A percentile compares a stretch with the other conserved stretches of the same genome.
Evolutionary conservation across 2,113 vertebrate genomes (phyloP).

Genomic region (Pseudorhombus dupliciocellatus): DNA sequence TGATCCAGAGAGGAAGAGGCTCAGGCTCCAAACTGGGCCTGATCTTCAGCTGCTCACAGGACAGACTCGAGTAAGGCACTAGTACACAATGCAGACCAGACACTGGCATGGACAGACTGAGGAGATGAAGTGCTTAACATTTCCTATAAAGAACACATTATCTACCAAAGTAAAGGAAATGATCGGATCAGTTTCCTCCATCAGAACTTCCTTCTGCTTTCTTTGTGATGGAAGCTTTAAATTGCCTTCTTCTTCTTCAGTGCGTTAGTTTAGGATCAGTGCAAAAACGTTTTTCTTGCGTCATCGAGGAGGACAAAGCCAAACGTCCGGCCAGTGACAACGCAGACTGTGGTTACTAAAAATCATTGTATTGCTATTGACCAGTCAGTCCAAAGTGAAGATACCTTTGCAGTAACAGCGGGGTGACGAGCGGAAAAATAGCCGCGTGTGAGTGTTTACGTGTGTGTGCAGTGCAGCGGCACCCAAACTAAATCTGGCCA

Average conservation of each 20-base stretch:
- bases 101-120: conserved; percentile 49
- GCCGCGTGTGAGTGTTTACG: neutral
- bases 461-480: conserved; percentile 24
- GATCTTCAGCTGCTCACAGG: conserved; percentile 63
- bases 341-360: conserved; percentile 42
- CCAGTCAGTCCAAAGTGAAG: conserved; percentile 17
- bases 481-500: conserved; percentile 47
- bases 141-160: conserved; percentile 30
- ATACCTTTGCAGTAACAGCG: conserved; percentile 27
- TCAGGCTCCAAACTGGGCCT: conserved; percentile 52
- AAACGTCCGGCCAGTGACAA: conserved; percentile 42
- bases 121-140: conserved; percentile 34
- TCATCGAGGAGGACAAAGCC: conserved; percentile 35
- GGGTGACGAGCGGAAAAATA: conserved; percentile 35
- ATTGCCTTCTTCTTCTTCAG: conserved; percentile 64
- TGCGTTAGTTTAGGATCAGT: conserved; percentile 64
- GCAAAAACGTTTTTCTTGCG: conserved; percentile 54
- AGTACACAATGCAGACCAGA: conserved; percentile 78
- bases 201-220: conserved; percentile 31
- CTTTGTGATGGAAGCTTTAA: conserved; percentile 52
- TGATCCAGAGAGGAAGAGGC: conserved; percentile 69
- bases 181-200: conserved; percentile 15
- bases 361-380: conserved; percentile 17
- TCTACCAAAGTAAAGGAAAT: conserved; percentile 26
- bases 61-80: conserved; percentile 84